These are phyloP conservation scores for Macrochelys suwanniensis DNA, from an alignment of 2,797 vertebrate genomes.

Conservation along the genomic window DNA sequence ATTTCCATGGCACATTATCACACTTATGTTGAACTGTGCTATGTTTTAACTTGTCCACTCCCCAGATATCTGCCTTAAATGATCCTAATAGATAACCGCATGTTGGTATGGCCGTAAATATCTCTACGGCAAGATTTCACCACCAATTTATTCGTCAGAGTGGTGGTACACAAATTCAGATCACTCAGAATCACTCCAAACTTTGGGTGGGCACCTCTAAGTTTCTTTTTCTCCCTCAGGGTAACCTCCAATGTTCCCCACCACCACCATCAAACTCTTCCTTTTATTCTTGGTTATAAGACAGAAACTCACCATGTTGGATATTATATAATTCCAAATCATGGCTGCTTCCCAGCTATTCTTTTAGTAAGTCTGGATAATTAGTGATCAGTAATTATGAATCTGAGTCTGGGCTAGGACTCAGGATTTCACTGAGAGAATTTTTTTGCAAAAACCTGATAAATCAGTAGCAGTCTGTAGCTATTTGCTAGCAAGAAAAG, in stretches of 20 bases:
- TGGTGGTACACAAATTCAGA: background rate
- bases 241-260: background rate
- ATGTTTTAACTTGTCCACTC: slow-evolving; percentile 24
- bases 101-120: background rate
- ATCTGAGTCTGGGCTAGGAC: background rate
- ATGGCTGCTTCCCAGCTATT: background rate
- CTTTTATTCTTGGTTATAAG: background rate
- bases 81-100: background rate
- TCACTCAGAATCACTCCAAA: background rate
- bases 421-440: background rate
- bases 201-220: background rate
- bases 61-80: background rate
- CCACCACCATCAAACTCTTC: background rate
- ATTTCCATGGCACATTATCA: slow-evolving; percentile 34
- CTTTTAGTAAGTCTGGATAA: background rate
- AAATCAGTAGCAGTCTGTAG: background rate
- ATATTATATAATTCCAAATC: background rate
- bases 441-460: background rate
- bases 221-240: background rate
- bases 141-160: background rate
- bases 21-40: slow-evolving; percentile 29
- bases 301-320: background rate
- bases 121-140: fast-evolving
- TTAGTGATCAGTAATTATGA: background rate
- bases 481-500: background rate